phyloP scores from a whole-genome alignment of 2,888 invertebrate genomes.

The Coleophora deauratella region DNA sequence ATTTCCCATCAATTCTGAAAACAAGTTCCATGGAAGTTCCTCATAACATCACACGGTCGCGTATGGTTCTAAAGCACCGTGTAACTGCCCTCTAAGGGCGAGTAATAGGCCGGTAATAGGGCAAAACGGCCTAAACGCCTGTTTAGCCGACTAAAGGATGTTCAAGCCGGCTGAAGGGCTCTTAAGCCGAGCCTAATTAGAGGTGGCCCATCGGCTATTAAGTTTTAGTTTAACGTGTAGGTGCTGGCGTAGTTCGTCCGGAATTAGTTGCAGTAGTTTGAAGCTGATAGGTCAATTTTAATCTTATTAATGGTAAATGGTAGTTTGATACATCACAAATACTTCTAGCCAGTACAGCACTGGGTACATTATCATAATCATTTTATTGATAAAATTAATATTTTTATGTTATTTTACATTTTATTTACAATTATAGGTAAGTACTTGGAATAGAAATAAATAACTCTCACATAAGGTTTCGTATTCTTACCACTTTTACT shows the following conservation, averaged over 20 bases:
- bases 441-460: too few relatives aligned
- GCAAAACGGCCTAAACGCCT: constrained; percentile 28
- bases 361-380: too few relatives aligned
- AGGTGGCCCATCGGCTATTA: constrained; percentile 20
- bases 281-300: background rate
- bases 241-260: background rate
- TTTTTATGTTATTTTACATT: too few relatives aligned
- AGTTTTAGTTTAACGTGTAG: constrained; percentile 21
- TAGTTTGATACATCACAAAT: too few relatives aligned
- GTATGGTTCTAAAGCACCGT: too few relatives aligned
- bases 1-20: background rate
- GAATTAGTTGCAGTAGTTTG: background rate
- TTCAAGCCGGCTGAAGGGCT: background rate
- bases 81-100: constrained; percentile 22
- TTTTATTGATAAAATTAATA: too few relatives aligned
- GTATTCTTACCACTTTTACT: too few relatives aligned
- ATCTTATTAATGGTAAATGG: too few relatives aligned
- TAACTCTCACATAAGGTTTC: too few relatives aligned
- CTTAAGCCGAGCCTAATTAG: constrained; percentile 27
- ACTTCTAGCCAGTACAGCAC: too few relatives aligned
- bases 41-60: constrained; percentile 1
- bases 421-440: too few relatives aligned
- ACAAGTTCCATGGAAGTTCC: background rate
- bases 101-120: constrained; percentile 34
- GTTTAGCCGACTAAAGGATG: constrained; percentile 28